A percentile compares a stretch with the other conserved stretches of the same genome.
These are phyloP conservation scores for Xylophagus ater DNA, from an alignment of 2,888 invertebrate genomes.

Conservation along the genomic window DNA sequence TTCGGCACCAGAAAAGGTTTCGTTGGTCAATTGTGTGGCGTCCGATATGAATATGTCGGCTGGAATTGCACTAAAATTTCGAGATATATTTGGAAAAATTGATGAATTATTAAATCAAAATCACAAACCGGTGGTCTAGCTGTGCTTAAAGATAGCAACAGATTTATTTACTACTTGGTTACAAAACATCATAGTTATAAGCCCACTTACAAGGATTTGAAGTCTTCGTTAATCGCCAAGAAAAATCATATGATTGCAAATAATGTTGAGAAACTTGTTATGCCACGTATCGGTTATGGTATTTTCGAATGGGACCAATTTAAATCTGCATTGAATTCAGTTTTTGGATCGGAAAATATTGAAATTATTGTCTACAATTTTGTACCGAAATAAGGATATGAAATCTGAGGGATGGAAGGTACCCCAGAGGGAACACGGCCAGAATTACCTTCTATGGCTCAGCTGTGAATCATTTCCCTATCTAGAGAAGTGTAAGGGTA, in stretches of 20 bases:
- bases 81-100: slow-evolving; percentile 30
- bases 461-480: too few species aligned
- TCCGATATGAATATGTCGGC: slow-evolving; percentile 47
- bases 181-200: slow-evolving; percentile 47
- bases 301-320: slow-evolving; percentile 52
- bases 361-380: slow-evolving; percentile 45
- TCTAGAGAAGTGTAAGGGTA: too few species aligned
- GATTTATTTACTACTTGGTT: slow-evolving; percentile 49
- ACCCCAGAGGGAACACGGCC: too few species aligned
- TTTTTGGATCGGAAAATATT: slow-evolving; percentile 42
- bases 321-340: slow-evolving; percentile 39
- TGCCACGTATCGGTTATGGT: slow-evolving; percentile 57
- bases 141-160: slow-evolving; percentile 34
- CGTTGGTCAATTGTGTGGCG: slow-evolving; percentile 47
- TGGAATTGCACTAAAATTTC: slow-evolving; percentile 44
- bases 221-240: slow-evolving; percentile 37
- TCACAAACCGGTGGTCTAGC: slow-evolving; percentile 40
- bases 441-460: too few species aligned
- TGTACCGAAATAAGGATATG: slow-evolving; percentile 31
- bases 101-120: slow-evolving; percentile 28
- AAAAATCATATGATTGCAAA: slow-evolving; percentile 35
- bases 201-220: slow-evolving; percentile 41
- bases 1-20: slow-evolving; percentile 40
- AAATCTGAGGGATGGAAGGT: too few species aligned
- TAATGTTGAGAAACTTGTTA: slow-evolving; percentile 44